Base-by-base conservation (phyloP, 2,888 invertebrate genomes). In the Acleris sparsana region DNA sequence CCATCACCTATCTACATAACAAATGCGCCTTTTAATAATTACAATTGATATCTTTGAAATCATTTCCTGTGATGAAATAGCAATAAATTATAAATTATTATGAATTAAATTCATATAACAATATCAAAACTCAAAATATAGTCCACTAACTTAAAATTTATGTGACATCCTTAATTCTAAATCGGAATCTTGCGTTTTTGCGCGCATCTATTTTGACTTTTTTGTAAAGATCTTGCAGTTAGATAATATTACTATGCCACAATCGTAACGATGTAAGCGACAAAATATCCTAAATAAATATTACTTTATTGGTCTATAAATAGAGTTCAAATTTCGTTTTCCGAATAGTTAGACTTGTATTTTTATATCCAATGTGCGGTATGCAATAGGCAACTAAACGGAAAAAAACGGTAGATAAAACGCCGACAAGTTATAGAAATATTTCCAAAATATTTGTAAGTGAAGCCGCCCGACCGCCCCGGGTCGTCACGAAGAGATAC, bases 391-490 rank as follows among this genome's bases (percentile, higher is more conserved):
- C 86, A 88, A 80, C 85, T 87, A 87, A 92, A 89, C 89, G 89
- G 89, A 87, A 90, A 91, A 89, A 80, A 89, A 89, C 90, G 88
- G 90, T 86, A 87, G 91, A 91, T 92, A 89, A 91, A 91, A 90
- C 79, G 84, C 86, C 87, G 88, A 88, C 89, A 89, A 90, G 89
- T 91, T 88, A 86, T 85, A 89, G 91, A 92, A 92, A 92, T 91
- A 92, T 92, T 92, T 91, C 86, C 89, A 89, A 92, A 92, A 92
- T 92, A 92, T 92, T 92, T 92, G 89, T 92, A 83, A 86, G 87
- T 81, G 84, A 85, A 75, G 80, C 84, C 83, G 82, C 79, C 68
- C 69, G 80, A 75, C 83, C 80, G 84, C 83, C 85, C 77, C 74
- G 78, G 80, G 83, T 83, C 79, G 81, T 80, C 75, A 72, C 70